Percentiles rank a stretch among this genome's conserved stretches.
phyloP scores from a whole-genome alignment of 2,113 vertebrate genomes.

The Rhombomys opimus region DNA sequence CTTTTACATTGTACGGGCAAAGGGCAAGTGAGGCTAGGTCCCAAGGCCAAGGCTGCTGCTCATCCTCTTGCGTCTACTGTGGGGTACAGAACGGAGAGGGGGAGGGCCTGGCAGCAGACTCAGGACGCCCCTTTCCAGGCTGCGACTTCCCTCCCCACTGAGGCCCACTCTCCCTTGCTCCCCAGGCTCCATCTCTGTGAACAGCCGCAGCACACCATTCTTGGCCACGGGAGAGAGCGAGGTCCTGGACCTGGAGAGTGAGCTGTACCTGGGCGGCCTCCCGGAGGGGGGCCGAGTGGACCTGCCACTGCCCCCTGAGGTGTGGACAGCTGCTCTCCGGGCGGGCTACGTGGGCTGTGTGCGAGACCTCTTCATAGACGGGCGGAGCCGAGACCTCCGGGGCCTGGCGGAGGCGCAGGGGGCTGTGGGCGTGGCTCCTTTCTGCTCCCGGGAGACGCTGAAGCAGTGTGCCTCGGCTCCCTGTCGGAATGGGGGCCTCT shows the following conservation, averaged over 20 bases:
- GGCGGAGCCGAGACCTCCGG: slow-evolving; percentile 93
- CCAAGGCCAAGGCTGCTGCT: neutral
- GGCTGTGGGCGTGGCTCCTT: slow-evolving; percentile 89
- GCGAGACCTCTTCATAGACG: slow-evolving; percentile 95
- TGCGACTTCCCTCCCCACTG: neutral
- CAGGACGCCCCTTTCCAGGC: neutral
- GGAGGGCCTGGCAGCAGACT: neutral
- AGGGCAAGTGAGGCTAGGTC: neutral
- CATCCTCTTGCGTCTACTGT: neutral
- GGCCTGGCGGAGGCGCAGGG: slow-evolving; percentile 91
- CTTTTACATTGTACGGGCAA: neutral
- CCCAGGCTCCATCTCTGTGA: slow-evolving; percentile 93
- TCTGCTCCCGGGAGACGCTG: slow-evolving; percentile 93
- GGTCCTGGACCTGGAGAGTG: slow-evolving; percentile 94
- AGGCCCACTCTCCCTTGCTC: neutral
- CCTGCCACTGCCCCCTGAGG: slow-evolving; percentile 91
- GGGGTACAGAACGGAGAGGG: neutral
- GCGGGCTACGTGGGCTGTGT: slow-evolving; percentile 95
- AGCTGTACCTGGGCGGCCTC: slow-evolving; percentile 95
- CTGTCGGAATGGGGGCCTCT: slow-evolving; percentile 91
- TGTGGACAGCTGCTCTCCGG: slow-evolving; percentile 93
- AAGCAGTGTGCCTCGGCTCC: slow-evolving; percentile 90
- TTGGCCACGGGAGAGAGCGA: slow-evolving; percentile 94
- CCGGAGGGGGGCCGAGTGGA: slow-evolving; percentile 89
- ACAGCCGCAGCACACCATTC: slow-evolving; percentile 93